These are phyloP conservation scores for Bombus huntii DNA, from an alignment of 1,140 invertebrate species.

Conservation along the genomic window DNA sequence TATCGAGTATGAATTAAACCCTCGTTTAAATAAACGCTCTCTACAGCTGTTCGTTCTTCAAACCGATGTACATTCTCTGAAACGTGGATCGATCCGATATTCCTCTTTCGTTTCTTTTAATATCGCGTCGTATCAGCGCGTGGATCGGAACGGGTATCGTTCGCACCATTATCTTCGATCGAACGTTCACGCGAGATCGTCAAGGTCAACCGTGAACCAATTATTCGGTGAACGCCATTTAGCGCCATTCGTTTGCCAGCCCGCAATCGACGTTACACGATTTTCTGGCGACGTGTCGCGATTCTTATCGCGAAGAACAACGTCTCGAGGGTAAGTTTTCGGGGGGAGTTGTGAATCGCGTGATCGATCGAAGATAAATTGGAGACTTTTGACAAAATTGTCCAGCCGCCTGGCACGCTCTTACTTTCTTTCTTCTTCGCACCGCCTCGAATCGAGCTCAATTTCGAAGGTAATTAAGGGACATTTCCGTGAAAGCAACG, in stretches of 20 bases:
- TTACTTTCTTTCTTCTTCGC: not conserved
- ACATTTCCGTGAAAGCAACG: too few relatives aligned
- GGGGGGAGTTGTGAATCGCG: not conserved
- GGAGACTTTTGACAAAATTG: conserved; percentile 35
- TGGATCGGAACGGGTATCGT: not conserved
- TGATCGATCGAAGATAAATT: conserved; percentile 47
- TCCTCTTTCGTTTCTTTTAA: not conserved
- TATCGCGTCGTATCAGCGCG: not conserved
- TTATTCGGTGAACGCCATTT: conserved; percentile 5
- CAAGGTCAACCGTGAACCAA: conserved; percentile 1
- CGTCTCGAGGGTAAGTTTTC: not conserved
- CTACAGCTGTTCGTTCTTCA: conserved; percentile 9
- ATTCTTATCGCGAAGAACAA: conserved; percentile 41
- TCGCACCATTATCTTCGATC: not conserved
- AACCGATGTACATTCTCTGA: not conserved
- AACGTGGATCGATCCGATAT: not conserved
- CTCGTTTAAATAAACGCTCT: conserved; percentile 36
- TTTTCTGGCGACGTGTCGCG: conserved; percentile 27
- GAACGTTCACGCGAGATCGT: not conserved
- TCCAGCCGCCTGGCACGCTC: not conserved
- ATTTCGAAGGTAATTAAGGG: conserved; percentile 34
- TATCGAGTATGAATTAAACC: too few relatives aligned
- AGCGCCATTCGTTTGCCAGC: not conserved
- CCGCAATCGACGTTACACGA: not conserved
- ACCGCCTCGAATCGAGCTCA: not conserved